Evolutionary conservation across 2,888 invertebrate genomes (phyloP), one percentile per base, ranked within the genome.

Genomic region (Parnassius glacialis): DNA sequence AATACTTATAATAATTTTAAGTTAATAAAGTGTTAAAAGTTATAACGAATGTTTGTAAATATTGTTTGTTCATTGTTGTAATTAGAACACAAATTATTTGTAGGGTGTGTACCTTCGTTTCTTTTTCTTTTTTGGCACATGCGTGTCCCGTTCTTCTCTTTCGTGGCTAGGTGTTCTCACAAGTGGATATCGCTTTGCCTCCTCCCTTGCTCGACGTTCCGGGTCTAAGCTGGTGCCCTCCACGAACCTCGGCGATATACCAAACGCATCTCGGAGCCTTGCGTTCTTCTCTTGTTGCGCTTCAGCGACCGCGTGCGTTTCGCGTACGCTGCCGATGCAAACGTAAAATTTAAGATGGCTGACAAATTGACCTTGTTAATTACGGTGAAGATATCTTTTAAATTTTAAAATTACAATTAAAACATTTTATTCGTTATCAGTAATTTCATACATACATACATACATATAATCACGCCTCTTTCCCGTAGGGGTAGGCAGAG

Each of bases 251-350:
- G 97, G 96, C 42, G 97, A 96, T 72, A 99, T 97, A 62, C 98
- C 98, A 85, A 99, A 98, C 7, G 98, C 99, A 83, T 97, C 97
- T 60, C 98, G 95, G 65, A 99, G 92, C 62, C 96, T 95, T 2
- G 97, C 97, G 93, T 99, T 99, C 89, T 98, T 98, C 86, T 97
- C 97, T 78, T 97, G 96, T 83, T 98, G 98, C 34, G 98, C 98
- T 84, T 97, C 97, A 1, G 99, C 98, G 68, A 98, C 95, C 85
- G 98, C 97, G 92, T 99, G 99, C 54, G 98, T 98, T 83, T 98
- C 98, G 66, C 96, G 96, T 66, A 97, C 97, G 88, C 97, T 97
- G 91, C 50, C 65, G 65, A 67, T 66, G 53, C 60, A 65, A 34
- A 20, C 25, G 11, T 50, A 60, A 61, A 60, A 61, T 67, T 67